Base-by-base conservation (phyloP, 1,140 invertebrate species). In the Macrobrachium rosenbergii region DNA sequence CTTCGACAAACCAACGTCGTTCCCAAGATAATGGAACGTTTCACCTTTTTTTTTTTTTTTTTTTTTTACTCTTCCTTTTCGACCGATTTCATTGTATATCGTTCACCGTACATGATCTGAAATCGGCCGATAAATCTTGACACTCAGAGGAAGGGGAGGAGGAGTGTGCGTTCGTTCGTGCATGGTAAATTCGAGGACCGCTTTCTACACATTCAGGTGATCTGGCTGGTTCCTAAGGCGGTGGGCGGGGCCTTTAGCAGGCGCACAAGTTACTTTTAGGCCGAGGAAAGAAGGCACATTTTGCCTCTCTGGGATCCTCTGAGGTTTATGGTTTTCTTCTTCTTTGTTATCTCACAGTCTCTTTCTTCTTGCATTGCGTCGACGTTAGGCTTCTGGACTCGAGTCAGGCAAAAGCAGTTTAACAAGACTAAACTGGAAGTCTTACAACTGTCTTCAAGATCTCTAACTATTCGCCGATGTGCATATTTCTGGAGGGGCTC, bases 401-500 rank as follows among this genome's bases (percentile, higher is more conserved):
- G 28, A 21, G 79, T 45, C n/a, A 37, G 62, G 45, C 63, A 45
- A 81, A 83, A 23, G 14, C 21, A 37, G 12, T 37, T 63, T 83
- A 83, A 83, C n/a, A 75, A 63, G 82, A 75, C 67, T 60, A 83
- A 28, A 17, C 43, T 37, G 52, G 85, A 87, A 87, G 60, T 79
- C 85, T 0, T 73, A 75, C 62, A 82, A 43, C 58, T 45, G 75
- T 69, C 67, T 75, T 75, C 85, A 60, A 76, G 58, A 58, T 58
- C 85, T 81, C 63, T 73, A 58, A 87, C 73, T 78, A 87, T 82
- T 78, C 77, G 60, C 85, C 78, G 75, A 87, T 69, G 72, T 82
- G 78, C 85, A 87, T 80, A 82, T 82, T 87, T 87, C 78, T 82
- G 37, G 63, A 62, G 85, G 63, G 85, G 85, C 85, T 82, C 85